phyloP scores from a whole-genome alignment of 2,113 vertebrate species.

The Channa argus region DNA sequence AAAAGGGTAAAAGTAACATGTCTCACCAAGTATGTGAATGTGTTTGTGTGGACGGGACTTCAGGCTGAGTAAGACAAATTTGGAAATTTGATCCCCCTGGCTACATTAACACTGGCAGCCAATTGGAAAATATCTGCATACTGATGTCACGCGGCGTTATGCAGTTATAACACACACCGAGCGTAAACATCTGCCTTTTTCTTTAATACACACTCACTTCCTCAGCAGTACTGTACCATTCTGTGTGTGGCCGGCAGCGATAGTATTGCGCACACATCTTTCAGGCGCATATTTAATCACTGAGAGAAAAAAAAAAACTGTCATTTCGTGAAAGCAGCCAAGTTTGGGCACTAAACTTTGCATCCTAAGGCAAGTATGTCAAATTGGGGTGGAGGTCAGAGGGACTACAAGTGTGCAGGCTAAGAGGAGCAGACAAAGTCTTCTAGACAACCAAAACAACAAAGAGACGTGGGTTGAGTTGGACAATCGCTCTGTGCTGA shows the following conservation, averaged over 20 bases:
- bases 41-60: slow-evolving; percentile 22
- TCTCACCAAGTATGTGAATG: slow-evolving; percentile 63
- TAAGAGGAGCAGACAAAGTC: slow-evolving; percentile 1
- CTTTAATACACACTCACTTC: slow-evolving; percentile 29
- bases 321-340: background rate
- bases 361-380: slow-evolving; percentile 13
- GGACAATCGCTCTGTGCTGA: slow-evolving; percentile 46
- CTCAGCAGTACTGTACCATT: slow-evolving; percentile 26
- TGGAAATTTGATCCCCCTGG: slow-evolving; percentile 66
- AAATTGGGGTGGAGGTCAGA: slow-evolving; percentile 3
- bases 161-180: slow-evolving; percentile 29
- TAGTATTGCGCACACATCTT: slow-evolving; percentile 38
- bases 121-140: slow-evolving; percentile 77
- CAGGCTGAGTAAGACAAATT: slow-evolving; percentile 56
- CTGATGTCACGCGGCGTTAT: slow-evolving; percentile 68
- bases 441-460: slow-evolving; percentile 3
- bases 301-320: slow-evolving; percentile 19
- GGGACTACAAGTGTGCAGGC: background rate
- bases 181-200: slow-evolving; percentile 42
- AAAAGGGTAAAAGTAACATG: slow-evolving; percentile 65
- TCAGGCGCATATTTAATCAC: slow-evolving; percentile 58
- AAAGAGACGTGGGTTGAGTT: slow-evolving; percentile 9
- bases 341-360: slow-evolving; percentile 35
- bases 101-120: slow-evolving; percentile 61
- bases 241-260: slow-evolving; percentile 49